A percentile compares a stretch with the other conserved stretches of the same genome.
phyloP scores from a whole-genome alignment of 1,140 invertebrate genomes.

The Drosophila teissieri region DNA sequence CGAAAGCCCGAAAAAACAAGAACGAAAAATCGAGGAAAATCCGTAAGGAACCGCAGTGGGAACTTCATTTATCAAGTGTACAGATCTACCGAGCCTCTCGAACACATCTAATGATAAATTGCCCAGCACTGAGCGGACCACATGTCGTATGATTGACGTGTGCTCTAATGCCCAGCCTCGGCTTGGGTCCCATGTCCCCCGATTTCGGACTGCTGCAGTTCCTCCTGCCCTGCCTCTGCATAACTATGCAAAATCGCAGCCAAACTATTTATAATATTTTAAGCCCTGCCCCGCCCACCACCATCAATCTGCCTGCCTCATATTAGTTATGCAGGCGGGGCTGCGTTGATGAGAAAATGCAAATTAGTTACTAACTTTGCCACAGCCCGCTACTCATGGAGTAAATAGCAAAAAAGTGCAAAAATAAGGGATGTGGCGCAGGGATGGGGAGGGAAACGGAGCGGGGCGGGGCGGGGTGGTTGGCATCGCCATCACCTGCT shows the following conservation, averaged over 20 bases:
- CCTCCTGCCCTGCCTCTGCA: conserved; percentile 1
- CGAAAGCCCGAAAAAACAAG: conserved; percentile 39
- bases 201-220: neutral
- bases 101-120: conserved; percentile 71
- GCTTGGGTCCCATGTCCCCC: conserved; percentile 5
- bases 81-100: conserved; percentile 27
- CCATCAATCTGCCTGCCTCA: conserved; percentile 28
- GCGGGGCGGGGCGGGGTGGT: no score
- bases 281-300: conserved; percentile 12
- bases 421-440: neutral
- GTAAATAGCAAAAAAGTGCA: conserved; percentile 54
- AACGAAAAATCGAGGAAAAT: conserved; percentile 18
- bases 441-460: neutral
- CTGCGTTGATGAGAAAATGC: conserved; percentile 80
- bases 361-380: conserved; percentile 80
- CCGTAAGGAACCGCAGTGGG: conserved; percentile 18
- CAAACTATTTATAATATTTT: conserved; percentile 76
- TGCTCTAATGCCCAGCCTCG: conserved; percentile 59
- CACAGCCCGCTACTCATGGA: conserved; percentile 45
- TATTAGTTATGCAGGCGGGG: conserved; percentile 77
- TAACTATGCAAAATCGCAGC: conserved; percentile 68
- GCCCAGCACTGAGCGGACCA: conserved; percentile 52
- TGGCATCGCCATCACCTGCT: neutral
- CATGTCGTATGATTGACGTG: conserved; percentile 80
- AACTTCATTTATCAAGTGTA: conserved; percentile 73